phyloP scores from a whole-genome alignment of 2,888 invertebrate genomes.

The Spisula subtruncata region DNA sequence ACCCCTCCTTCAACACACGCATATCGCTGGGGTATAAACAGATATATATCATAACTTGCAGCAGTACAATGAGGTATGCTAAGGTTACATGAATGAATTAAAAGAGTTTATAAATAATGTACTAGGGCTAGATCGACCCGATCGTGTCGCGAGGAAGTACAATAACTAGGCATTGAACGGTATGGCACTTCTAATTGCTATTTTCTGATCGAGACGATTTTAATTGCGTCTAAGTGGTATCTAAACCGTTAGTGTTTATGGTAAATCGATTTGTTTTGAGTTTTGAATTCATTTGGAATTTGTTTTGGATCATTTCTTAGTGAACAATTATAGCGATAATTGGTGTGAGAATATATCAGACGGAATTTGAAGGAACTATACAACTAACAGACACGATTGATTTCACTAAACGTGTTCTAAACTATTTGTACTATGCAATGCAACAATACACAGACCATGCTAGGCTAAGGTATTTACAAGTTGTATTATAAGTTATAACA shows the following conservation, averaged over 20 bases:
- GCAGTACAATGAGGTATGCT: neutral
- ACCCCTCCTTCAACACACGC: neutral
- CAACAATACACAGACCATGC: neutral
- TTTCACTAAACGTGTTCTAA: neutral
- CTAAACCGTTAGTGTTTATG: neutral
- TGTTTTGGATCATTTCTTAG: neutral
- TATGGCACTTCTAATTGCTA: neutral
- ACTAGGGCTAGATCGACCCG: neutral
- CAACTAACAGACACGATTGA: neutral
- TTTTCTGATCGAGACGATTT: neutral
- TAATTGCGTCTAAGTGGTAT: neutral
- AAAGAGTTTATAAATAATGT: neutral
- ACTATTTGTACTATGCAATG: neutral
- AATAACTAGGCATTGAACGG: neutral
- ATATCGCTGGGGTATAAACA: neutral
- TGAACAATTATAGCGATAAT: neutral
- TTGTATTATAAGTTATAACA: neutral
- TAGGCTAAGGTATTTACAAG: conserved; percentile 1
- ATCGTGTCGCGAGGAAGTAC: neutral
- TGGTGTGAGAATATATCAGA: neutral
- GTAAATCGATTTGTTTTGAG: neutral
- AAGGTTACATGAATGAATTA: neutral
- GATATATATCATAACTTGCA: neutral
- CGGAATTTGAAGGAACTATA: neutral
- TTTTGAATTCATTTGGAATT: neutral